phyloP scores from a whole-genome alignment of 2,113 vertebrate genomes.

The Galbula dea region DNA sequence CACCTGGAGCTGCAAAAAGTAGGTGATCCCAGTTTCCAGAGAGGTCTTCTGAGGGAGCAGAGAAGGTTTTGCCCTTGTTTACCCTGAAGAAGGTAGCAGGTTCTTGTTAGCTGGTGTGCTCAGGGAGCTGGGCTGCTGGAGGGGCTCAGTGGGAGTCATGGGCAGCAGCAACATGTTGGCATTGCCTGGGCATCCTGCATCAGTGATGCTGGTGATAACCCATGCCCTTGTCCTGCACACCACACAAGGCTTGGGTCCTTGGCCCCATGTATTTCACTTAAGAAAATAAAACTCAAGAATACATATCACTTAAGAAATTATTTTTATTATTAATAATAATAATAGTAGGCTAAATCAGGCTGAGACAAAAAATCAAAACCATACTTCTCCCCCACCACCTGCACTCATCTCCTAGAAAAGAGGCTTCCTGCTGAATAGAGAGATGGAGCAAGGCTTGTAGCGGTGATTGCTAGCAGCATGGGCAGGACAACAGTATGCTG shows the following conservation, averaged over 20 bases:
- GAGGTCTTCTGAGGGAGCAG: neutral
- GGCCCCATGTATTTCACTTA: neutral
- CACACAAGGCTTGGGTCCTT: neutral
- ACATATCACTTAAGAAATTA: neutral
- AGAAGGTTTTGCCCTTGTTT: neutral
- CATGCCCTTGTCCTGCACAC: neutral
- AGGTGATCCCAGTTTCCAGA: neutral
- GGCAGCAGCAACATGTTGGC: rapidly evolving
- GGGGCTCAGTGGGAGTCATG: neutral
- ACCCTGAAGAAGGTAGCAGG: rapidly evolving
- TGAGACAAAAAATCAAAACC: neutral
- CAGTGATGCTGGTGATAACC: neutral
- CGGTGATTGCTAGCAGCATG: neutral
- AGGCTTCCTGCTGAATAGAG: neutral
- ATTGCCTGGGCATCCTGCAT: too few relatives aligned
- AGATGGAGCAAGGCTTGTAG: neutral
- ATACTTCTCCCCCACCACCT: neutral
- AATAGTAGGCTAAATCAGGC: neutral
- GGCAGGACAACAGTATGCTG: neutral
- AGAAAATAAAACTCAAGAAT: neutral
- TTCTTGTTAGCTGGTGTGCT: rapidly evolving
- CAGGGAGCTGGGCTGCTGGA: neutral
- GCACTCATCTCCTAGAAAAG: neutral
- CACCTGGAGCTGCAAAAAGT: neutral
- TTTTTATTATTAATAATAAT: too few relatives aligned